phyloP scores from a whole-genome alignment of 2,113 vertebrate genomes.

The Psilopogon haemacephalus region DNA sequence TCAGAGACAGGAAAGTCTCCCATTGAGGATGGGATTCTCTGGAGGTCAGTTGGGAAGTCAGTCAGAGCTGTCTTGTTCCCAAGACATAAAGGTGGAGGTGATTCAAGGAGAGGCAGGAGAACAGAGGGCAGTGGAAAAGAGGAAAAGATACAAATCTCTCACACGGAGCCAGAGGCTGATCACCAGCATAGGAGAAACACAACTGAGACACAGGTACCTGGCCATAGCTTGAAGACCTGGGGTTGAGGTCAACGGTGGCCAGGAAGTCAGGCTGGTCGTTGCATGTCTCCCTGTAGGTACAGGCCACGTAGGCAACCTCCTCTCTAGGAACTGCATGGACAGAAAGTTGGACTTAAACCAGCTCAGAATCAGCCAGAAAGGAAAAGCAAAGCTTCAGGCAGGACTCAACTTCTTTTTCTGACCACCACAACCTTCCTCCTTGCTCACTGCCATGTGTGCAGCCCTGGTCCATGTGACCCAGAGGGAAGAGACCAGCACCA shows the following conservation, averaged over 20 bases:
- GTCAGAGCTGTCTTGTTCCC: not conserved
- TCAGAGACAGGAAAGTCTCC: too few relatives aligned
- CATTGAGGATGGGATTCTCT: not conserved
- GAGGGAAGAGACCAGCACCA: not conserved
- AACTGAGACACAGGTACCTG: not conserved
- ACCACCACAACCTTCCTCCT: not conserved
- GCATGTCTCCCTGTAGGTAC: not conserved
- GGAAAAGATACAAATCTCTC: too few relatives aligned
- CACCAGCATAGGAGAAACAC: accelerated
- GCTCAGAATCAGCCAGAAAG: accelerated
- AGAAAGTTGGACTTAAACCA: accelerated
- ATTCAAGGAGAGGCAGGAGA: accelerated
- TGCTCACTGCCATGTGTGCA: not conserved
- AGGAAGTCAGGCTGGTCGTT: not conserved
- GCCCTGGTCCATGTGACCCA: not conserved
- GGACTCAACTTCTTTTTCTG: accelerated
- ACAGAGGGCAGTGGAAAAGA: not conserved
- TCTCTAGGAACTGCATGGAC: not conserved
- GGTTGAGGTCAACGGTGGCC: not conserved
- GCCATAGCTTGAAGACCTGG: not conserved
- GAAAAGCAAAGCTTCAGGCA: accelerated
- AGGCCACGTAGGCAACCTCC: slow-evolving; percentile 45
- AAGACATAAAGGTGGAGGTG: not conserved
- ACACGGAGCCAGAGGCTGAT: too few relatives aligned
- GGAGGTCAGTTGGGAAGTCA: not conserved